Percentiles rank a stretch among this genome's conserved stretches.
These are phyloP conservation scores for Hydrolagus colliei DNA, from an alignment of 2,797 vertebrate species.

Conservation along the genomic window DNA sequence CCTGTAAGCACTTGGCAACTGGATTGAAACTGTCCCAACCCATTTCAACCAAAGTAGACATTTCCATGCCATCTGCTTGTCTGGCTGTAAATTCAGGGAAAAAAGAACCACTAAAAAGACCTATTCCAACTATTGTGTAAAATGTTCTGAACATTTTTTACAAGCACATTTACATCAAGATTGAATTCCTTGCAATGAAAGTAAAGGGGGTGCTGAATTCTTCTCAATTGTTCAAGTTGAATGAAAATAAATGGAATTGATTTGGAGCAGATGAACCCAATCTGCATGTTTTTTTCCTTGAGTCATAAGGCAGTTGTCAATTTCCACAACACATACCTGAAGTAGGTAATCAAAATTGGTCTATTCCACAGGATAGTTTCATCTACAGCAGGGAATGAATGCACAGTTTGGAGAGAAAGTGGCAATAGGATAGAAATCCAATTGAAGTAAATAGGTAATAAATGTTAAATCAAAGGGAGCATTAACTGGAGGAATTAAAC, in stretches of 20 bases:
- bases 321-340: neutral
- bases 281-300: neutral
- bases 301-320: neutral
- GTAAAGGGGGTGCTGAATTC: neutral
- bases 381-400: no score
- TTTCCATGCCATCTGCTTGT: neutral
- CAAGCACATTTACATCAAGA: neutral
- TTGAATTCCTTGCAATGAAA: neutral
- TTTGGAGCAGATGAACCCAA: neutral
- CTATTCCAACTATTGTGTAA: neutral
- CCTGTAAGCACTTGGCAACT: no score
- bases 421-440: neutral
- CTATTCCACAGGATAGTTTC: neutral
- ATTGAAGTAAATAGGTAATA: neutral
- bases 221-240: neutral
- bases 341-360: neutral
- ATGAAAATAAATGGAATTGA: neutral
- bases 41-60: neutral
- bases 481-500: no score
- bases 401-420: neutral
- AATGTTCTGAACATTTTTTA: neutral
- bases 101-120: neutral
- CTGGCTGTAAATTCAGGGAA: neutral
- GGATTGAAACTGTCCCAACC: neutral
- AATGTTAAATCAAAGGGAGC: neutral